Evolutionary conservation across 2,888 invertebrate genomes (phyloP).

Genomic region (Callyntrura guangdongensis): DNA sequence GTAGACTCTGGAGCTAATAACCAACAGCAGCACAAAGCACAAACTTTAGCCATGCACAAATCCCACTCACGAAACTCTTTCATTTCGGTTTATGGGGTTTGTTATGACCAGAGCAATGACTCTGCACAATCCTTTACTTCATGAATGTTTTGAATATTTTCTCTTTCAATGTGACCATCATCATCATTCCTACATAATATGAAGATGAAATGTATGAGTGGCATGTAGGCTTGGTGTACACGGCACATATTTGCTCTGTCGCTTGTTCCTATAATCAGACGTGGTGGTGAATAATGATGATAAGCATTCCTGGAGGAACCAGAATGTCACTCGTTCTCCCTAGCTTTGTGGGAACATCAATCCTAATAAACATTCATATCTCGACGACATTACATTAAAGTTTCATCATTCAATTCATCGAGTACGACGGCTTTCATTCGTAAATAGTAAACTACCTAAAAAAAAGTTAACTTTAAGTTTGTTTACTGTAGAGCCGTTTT

Average conservation of each 20-base stretch:
- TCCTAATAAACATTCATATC: constrained; percentile 27
- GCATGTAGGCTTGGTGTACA: not conserved
- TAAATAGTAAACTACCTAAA: constrained; percentile 13
- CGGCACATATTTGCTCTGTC: constrained; percentile 52
- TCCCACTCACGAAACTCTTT: constrained; percentile 27
- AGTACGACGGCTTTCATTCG: not conserved
- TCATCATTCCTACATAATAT: constrained; percentile 19
- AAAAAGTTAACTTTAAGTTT: not conserved
- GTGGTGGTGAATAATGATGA: constrained; percentile 14
- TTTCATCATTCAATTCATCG: constrained; percentile 36
- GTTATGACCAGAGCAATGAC: constrained; percentile 69
- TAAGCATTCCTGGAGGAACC: constrained; percentile 60
- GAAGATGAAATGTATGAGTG: constrained; percentile 16
- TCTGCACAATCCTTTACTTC: constrained; percentile 63
- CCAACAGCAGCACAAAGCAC: not conserved
- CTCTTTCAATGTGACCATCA: constrained; percentile 15
- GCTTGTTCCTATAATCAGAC: constrained; percentile 37
- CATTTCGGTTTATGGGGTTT: constrained; percentile 52
- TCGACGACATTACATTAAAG: constrained; percentile 1
- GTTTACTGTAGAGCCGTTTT: not conserved
- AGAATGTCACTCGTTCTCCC: constrained; percentile 26
- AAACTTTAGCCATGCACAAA: not conserved
- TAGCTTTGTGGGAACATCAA: not conserved
- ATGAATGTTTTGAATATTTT: constrained; percentile 55
- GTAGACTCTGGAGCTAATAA: not conserved